phyloP scores from a whole-genome alignment of 2,888 invertebrate genomes.

The Sipha maydis region DNA sequence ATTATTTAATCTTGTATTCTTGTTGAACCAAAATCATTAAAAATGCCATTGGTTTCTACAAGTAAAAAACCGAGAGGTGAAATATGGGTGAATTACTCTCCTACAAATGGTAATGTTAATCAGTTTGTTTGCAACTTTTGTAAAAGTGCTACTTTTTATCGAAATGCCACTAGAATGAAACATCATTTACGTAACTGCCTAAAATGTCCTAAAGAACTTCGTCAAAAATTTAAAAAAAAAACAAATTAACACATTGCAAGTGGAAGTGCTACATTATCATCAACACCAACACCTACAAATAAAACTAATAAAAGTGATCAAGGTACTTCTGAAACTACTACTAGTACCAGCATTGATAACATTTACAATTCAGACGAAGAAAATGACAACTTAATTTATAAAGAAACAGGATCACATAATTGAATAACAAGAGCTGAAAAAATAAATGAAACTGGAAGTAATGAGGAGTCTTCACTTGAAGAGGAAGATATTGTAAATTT shows the following conservation, averaged over 20 bases:
- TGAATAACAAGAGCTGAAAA: constrained; percentile 29
- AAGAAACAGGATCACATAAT: no score
- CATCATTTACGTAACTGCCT: constrained; percentile 21
- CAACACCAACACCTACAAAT: no score
- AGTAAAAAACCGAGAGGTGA: constrained; percentile 43
- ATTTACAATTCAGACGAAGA: no score
- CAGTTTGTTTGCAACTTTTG: constrained; percentile 42
- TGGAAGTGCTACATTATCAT: no score
- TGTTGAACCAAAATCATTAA: constrained; percentile 23
- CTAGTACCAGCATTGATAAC: no score
- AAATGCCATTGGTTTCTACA: constrained; percentile 40
- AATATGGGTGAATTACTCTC: constrained; percentile 34
- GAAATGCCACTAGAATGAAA: constrained; percentile 29
- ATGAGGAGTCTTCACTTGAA: constrained; percentile 32
- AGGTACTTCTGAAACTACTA: no score
- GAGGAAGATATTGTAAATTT: constrained; percentile 32
- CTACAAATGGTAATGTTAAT: constrained; percentile 44
- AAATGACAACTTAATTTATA: no score
- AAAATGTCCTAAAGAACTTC: no score
- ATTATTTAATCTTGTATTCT: no score
- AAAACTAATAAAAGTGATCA: no score
- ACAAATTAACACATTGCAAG: no score
- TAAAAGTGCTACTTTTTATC: constrained; percentile 46
- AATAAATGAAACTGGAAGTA: constrained; percentile 35
- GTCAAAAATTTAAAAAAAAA: no score